Evolutionary conservation across 1,140 invertebrate species (phyloP).

Genomic region (Lepidotrigona ventralis): DNA sequence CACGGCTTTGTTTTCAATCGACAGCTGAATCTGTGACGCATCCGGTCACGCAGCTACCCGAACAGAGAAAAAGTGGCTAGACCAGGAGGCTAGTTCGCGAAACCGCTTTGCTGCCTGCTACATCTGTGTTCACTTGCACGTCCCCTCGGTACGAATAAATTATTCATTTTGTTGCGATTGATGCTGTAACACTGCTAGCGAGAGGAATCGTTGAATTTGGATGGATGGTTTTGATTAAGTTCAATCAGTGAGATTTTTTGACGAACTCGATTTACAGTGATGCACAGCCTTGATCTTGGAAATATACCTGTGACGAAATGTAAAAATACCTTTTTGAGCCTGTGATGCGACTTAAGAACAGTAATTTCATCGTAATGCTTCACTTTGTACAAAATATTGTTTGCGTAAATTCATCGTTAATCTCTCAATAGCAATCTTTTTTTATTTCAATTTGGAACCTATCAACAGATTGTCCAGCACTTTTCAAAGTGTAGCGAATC

Average conservation of each 20-base stretch:
- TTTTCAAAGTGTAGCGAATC: too few relatives aligned
- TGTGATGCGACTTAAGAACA: too few relatives aligned
- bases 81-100: constrained; percentile 30
- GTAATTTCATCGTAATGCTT: too few relatives aligned
- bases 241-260: background rate
- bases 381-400: too few relatives aligned
- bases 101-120: constrained; percentile 1
- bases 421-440: too few relatives aligned
- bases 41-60: constrained; percentile 70
- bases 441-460: too few relatives aligned
- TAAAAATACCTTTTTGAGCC: too few relatives aligned
- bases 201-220: background rate
- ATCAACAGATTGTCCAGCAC: too few relatives aligned
- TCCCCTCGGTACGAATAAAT: background rate
- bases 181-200: background rate
- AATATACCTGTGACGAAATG: too few relatives aligned
- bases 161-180: background rate
- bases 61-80: constrained; percentile 43
- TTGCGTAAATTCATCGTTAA: too few relatives aligned
- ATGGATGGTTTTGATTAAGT: background rate
- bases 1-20: constrained; percentile 51
- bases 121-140: constrained; percentile 7
- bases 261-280: too few relatives aligned
- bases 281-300: too few relatives aligned
- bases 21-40: constrained; percentile 39